Conservation (phyloP, 2,797 vertebrate species). For the Furcifer pardalis region DNA sequence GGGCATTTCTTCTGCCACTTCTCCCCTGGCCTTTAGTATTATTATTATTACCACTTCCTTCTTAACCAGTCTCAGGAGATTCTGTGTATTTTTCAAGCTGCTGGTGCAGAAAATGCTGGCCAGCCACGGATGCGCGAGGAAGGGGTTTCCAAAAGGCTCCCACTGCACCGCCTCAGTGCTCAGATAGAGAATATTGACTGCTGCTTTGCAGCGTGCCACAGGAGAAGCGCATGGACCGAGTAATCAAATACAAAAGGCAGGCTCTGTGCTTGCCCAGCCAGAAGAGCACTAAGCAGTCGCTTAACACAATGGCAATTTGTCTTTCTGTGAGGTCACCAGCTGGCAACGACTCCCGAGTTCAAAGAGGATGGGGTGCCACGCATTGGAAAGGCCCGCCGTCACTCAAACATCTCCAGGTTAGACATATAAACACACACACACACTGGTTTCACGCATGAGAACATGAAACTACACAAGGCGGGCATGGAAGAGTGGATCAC, state of each 20-base stretch:
- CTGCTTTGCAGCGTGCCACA: not conserved
- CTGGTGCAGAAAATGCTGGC: conserved; percentile 21
- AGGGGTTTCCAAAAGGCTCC: not conserved
- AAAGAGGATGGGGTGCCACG: not conserved
- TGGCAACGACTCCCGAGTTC: not conserved
- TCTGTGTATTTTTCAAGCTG: conserved; percentile 4
- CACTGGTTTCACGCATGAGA: too few relatives aligned
- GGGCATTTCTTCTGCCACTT: not conserved
- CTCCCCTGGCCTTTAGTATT: not conserved
- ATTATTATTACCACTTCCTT: not conserved
- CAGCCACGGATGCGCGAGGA: not conserved
- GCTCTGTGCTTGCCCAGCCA: not conserved
- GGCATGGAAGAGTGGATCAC: too few relatives aligned
- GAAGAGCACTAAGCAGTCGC: too few relatives aligned
- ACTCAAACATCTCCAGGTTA: not conserved
- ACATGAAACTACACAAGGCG: too few relatives aligned
- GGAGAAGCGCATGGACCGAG: not conserved
- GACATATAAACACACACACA: not conserved
- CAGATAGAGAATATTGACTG: not conserved
- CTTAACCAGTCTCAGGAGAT: not conserved
- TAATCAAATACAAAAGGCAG: too few relatives aligned
- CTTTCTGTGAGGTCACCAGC: not conserved
- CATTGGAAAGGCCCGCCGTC: not conserved
- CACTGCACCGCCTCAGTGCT: not conserved
- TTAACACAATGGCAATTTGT: not conserved